phyloP scores from a whole-genome alignment of 2,113 vertebrate species.

The Rhabdomys dilectus region DNA sequence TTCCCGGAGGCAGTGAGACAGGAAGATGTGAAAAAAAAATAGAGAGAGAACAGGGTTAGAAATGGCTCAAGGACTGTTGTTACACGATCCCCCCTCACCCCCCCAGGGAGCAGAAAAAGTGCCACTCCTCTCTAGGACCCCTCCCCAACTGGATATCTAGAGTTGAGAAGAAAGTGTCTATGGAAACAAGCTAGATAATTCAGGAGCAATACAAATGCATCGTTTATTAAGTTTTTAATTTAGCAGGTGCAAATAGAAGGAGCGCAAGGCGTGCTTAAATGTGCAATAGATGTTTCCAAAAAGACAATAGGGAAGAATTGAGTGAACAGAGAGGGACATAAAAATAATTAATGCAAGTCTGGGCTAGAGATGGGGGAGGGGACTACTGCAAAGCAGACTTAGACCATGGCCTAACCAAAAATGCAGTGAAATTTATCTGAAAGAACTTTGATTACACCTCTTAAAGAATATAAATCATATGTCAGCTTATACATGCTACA shows the following conservation, averaged over 20 bases:
- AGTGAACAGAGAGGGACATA: background rate
- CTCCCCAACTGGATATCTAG: background rate
- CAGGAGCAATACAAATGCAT: background rate
- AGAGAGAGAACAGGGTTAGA: constrained; percentile 64
- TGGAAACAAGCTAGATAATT: background rate
- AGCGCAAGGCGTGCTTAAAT: background rate
- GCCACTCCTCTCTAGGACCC: background rate
- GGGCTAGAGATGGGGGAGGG: background rate
- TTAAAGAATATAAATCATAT: constrained; percentile 30
- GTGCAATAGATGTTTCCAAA: constrained; percentile 32
- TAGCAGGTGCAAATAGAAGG: constrained; percentile 45
- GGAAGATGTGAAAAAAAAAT: background rate
- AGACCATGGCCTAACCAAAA: background rate
- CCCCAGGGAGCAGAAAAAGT: background rate
- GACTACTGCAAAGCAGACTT: background rate
- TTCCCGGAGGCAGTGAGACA: constrained; percentile 36
- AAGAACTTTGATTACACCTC: background rate
- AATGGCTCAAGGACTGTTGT: background rate
- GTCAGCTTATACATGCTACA: background rate
- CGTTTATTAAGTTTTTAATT: constrained; percentile 10
- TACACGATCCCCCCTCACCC: background rate
- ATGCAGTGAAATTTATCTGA: background rate
- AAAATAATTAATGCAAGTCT: constrained; percentile 47
- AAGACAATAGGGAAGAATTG: constrained; percentile 41
- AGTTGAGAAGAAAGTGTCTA: background rate